Conservation (phyloP, 1,140 invertebrate genomes). For the Drosophila subobscura region DNA sequence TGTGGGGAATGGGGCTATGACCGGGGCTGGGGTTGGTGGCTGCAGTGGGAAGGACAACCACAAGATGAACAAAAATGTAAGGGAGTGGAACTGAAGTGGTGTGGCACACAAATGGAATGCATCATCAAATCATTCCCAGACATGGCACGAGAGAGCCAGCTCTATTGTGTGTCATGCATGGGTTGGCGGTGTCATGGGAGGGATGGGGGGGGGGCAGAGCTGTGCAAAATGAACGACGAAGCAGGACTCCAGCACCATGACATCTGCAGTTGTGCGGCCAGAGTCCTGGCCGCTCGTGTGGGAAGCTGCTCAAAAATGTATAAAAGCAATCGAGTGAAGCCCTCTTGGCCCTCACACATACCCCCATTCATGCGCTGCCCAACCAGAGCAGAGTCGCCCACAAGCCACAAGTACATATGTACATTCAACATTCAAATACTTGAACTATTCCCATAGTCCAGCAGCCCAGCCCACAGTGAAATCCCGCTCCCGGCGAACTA, state of each 20-base stretch:
- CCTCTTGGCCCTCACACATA: background rate
- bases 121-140: conserved; percentile 38
- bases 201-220: too few relatives aligned
- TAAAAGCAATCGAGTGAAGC: conserved; percentile 29
- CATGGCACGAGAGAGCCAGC: too few relatives aligned
- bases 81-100: conserved; percentile 66
- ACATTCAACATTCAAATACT: too few relatives aligned
- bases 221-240: conserved; percentile 2
- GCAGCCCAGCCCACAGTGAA: too few relatives aligned
- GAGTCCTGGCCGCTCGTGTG: too few relatives aligned
- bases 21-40: background rate
- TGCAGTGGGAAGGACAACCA: conserved; percentile 6
- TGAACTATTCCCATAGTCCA: too few relatives aligned
- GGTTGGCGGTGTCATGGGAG: background rate
- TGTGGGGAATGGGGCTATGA: background rate
- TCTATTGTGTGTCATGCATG: conserved; percentile 12
- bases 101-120: conserved; percentile 53
- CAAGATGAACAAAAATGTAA: conserved; percentile 47
- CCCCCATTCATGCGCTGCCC: conserved; percentile 11
- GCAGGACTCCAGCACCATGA: background rate
- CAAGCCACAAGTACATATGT: background rate
- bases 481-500: too few relatives aligned
- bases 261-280: background rate
- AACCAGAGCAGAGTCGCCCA: conserved; percentile 2
- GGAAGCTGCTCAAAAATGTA: conserved; percentile 17